phyloP scores from a whole-genome alignment of 2,797 vertebrate species.

The Emys orbicularis region DNA sequence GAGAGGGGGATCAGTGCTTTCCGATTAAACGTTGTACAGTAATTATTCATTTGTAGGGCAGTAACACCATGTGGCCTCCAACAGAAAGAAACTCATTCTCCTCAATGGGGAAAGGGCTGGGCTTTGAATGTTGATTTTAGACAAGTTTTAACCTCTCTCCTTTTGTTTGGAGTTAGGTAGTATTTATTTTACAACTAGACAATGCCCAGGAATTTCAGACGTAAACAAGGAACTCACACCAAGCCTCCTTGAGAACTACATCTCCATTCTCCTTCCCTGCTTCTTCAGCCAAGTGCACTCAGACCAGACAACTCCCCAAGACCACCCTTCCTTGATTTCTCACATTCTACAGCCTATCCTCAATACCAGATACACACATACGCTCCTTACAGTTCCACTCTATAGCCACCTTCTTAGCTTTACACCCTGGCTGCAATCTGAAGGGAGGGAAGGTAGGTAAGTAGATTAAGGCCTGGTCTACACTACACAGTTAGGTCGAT shows the following conservation, averaged over 20 bases:
- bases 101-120: constrained; percentile 3
- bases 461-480: neutral
- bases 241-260: neutral
- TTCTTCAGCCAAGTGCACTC: neutral
- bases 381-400: neutral
- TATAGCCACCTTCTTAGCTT: neutral
- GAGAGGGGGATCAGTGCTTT: neutral
- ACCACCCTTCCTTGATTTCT: neutral
- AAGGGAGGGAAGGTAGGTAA: neutral
- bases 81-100: neutral
- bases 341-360: neutral
- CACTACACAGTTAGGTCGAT: neutral
- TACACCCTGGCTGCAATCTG: neutral
- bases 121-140: neutral
- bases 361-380: neutral
- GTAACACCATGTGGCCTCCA: neutral
- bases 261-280: neutral
- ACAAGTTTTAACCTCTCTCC: neutral
- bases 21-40: neutral
- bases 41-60: neutral
- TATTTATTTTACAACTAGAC: neutral
- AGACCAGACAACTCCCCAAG: neutral
- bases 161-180: neutral
- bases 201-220: neutral
- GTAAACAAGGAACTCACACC: neutral